Conservation (phyloP, 2,888 invertebrate genomes). For the Papilio demoleus region DNA sequence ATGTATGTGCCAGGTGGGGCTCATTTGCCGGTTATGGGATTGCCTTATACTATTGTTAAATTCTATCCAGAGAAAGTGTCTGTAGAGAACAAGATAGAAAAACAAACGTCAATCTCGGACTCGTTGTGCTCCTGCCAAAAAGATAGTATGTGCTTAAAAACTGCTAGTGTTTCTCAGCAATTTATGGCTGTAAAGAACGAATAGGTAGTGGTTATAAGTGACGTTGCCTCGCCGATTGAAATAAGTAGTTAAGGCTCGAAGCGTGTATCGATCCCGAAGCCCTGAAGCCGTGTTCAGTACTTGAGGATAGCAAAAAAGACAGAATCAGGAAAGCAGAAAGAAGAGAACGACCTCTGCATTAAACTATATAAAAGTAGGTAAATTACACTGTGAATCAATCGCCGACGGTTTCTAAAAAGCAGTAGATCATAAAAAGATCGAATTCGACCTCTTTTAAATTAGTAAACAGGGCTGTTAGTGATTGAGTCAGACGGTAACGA, state of each 20-base stretch:
- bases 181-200: not conserved
- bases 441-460: not conserved
- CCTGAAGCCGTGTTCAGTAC: not conserved
- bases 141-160: not conserved
- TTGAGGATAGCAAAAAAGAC: not conserved
- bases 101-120: too few species aligned
- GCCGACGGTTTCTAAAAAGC: not conserved
- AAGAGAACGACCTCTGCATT: not conserved
- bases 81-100: not conserved
- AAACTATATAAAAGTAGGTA: too few species aligned
- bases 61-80: not conserved
- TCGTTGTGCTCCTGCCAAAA: too few species aligned
- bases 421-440: not conserved
- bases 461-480: not conserved
- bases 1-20: slow-evolving; percentile 17
- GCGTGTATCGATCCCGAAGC: not conserved
- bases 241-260: not conserved
- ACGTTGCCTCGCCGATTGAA: too few species aligned
- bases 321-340: not conserved
- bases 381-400: not conserved
- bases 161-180: not conserved
- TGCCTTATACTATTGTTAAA: not conserved
- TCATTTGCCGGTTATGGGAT: slow-evolving; percentile 1
- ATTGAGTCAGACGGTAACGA: slow-evolving; percentile 3
- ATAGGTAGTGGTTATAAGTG: too few species aligned